These are phyloP conservation scores for Eudyptes chrysolophus DNA, from an alignment of 2,113 vertebrate genomes.

Conservation along the genomic window DNA sequence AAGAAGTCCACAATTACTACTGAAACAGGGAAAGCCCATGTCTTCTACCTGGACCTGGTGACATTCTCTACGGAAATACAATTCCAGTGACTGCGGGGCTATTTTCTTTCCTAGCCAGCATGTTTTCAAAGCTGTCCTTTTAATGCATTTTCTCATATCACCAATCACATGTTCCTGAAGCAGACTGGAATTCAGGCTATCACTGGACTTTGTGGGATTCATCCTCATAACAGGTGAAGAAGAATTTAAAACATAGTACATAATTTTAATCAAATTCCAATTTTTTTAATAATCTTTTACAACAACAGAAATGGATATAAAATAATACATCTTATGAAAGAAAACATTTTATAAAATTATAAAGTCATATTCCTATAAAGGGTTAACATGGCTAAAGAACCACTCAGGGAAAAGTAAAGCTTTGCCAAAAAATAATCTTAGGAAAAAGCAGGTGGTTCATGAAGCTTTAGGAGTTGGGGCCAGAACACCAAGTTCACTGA, in stretches of 20 bases:
- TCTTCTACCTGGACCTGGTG: background rate
- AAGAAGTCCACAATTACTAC: background rate
- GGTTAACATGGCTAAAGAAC: background rate
- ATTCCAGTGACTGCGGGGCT: background rate
- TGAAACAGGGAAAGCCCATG: background rate
- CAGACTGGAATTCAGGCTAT: background rate
- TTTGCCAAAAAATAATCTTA: background rate
- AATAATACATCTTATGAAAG: background rate
- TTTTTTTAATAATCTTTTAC: background rate
- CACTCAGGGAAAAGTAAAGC: background rate
- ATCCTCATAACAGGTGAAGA: background rate
- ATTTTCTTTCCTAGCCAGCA: background rate
- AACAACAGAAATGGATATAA: background rate
- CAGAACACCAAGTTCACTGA: background rate
- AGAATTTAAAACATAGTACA: background rate
- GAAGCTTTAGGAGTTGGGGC: background rate
- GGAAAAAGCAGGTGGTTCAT: background rate
- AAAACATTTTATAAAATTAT: background rate
- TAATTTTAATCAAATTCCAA: background rate
- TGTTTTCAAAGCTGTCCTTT: background rate
- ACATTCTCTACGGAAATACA: background rate
- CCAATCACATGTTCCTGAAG: background rate
- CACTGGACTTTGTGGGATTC: background rate
- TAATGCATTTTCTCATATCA: background rate
- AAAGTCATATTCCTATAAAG: background rate